Evolutionary conservation across 2,113 vertebrate genomes (phyloP).

Genomic region (Galeopterus variegatus): DNA sequence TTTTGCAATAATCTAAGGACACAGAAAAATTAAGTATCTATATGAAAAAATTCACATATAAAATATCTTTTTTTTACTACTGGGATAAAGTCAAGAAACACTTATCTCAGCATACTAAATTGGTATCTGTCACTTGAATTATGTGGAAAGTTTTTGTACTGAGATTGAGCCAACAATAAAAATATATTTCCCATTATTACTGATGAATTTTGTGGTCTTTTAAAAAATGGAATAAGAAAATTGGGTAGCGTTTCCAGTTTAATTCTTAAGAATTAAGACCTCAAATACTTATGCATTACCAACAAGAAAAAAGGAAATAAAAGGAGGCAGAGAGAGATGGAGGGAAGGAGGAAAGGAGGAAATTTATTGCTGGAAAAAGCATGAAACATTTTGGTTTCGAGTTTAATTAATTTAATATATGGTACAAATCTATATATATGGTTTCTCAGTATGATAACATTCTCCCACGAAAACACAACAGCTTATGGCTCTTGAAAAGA

Average conservation of each 20-base stretch:
- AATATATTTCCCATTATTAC: background rate
- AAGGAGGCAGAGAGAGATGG: background rate
- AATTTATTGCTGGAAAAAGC: slow-evolving; percentile 34
- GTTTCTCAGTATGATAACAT: background rate
- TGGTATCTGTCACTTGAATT: background rate
- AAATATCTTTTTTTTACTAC: background rate
- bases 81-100: background rate
- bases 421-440: background rate
- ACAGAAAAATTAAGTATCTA: background rate
- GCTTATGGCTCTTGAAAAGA: background rate
- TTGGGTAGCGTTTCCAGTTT: background rate
- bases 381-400: slow-evolving; percentile 51
- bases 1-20: background rate
- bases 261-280: background rate
- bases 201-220: background rate
- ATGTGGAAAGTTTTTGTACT: background rate
- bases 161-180: background rate
- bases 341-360: background rate
- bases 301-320: background rate
- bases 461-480: background rate
- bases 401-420: background rate
- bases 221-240: slow-evolving; percentile 47
- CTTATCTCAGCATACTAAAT: background rate
- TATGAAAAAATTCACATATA: background rate
- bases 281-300: background rate